Percentiles rank a stretch among this genome's conserved stretches.
phyloP scores from a whole-genome alignment of 2,113 vertebrate species.

The Amphiprion percula region DNA sequence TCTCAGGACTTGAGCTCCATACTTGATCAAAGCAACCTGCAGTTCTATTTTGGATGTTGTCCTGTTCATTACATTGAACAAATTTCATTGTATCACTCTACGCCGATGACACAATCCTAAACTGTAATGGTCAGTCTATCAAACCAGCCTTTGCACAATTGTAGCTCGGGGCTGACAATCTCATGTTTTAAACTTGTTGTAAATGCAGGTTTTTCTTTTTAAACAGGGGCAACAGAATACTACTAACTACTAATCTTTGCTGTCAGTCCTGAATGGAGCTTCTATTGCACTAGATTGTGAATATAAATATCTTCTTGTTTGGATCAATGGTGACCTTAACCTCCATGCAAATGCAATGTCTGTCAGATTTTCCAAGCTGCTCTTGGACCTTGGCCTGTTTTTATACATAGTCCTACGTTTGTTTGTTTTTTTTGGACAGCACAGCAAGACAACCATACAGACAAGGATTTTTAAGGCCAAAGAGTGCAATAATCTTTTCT shows the following conservation, averaged over 20 bases:
- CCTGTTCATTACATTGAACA: too few species aligned
- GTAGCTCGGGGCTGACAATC: not conserved
- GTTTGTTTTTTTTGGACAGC: not conserved
- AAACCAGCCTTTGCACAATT: not conserved
- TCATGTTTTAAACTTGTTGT: not conserved
- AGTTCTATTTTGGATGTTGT: too few species aligned
- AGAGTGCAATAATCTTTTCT: not conserved
- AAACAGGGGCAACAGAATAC: not conserved
- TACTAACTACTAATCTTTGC: not conserved
- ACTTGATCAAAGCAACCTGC: too few species aligned
- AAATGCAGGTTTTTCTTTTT: not conserved
- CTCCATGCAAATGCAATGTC: not conserved
- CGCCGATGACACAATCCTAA: not conserved
- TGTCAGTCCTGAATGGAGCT: not conserved
- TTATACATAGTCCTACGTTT: not conserved
- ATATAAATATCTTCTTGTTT: conserved; percentile 1
- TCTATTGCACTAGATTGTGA: not conserved
- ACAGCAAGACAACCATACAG: not conserved
- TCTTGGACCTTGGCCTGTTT: not conserved
- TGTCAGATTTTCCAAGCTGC: not conserved
- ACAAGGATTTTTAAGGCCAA: not conserved
- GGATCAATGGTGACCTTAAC: conserved; percentile 1
- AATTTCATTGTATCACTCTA: not conserved
- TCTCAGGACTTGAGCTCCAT: too few species aligned
- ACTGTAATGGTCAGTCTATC: not conserved